Conservation (phyloP, 2,888 invertebrate genomes). For the Torymus auratus region DNA sequence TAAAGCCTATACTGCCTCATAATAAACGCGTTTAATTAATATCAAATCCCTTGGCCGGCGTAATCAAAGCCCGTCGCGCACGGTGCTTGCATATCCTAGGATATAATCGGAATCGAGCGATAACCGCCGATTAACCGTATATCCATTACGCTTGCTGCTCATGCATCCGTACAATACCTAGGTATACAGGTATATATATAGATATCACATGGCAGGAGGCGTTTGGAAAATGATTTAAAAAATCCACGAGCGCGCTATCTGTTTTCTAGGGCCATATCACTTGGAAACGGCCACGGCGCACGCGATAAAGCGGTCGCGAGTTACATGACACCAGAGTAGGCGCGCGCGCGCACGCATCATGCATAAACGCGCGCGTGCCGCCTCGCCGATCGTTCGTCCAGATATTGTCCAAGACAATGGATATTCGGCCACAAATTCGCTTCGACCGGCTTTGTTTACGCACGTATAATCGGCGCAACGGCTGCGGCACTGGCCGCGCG, state of each 20-base stretch:
- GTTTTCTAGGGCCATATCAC: too few relatives aligned
- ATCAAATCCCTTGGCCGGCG: slow-evolving; percentile 20
- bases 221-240: too few relatives aligned
- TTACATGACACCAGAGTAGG: too few relatives aligned
- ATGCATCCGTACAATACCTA: background rate
- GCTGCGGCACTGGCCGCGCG: background rate
- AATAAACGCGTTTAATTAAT: slow-evolving; percentile 50
- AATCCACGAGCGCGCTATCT: too few relatives aligned
- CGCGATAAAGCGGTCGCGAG: too few relatives aligned
- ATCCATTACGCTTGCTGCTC: too few relatives aligned
- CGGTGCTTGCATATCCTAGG: background rate
- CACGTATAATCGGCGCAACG: slow-evolving; percentile 27
- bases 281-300: too few relatives aligned
- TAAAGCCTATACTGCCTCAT: background rate
- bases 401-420: slow-evolving; percentile 53
- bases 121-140: slow-evolving; percentile 15
- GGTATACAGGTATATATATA: too few relatives aligned
- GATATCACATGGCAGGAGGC: too few relatives aligned
- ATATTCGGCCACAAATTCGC: slow-evolving; percentile 45
- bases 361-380: too few relatives aligned
- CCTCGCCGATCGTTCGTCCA: slow-evolving; percentile 1
- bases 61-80: background rate
- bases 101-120: slow-evolving; percentile 20
- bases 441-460: slow-evolving; percentile 44
- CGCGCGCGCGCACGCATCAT: too few relatives aligned